These are phyloP conservation scores for Saccopteryx bilineata DNA, from an alignment of 2,113 vertebrate species.

Conservation along the genomic window DNA sequence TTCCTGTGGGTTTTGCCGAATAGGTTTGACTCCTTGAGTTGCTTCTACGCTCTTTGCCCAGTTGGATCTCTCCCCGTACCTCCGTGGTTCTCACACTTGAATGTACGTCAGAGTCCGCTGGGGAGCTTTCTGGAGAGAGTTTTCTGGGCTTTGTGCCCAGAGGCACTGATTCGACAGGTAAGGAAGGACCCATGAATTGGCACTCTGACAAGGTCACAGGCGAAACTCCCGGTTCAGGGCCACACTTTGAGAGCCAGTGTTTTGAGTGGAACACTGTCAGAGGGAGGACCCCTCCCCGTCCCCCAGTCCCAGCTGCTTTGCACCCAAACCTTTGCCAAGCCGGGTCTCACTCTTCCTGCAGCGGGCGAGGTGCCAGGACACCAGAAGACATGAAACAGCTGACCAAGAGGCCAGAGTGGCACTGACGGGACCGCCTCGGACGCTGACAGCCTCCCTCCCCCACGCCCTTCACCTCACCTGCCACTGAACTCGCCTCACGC, in stretches of 20 bases:
- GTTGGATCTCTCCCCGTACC: background rate
- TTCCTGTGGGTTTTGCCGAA: background rate
- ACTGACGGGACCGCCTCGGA: too few relatives aligned
- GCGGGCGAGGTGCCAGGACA: accelerated
- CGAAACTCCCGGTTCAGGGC: background rate
- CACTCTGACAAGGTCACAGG: background rate
- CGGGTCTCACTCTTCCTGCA: background rate
- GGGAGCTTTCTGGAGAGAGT: background rate
- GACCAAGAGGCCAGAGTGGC: accelerated
- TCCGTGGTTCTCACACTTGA: background rate
- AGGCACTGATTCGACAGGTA: background rate
- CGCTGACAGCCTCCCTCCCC: accelerated
- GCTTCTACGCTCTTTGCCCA: background rate
- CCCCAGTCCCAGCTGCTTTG: background rate
- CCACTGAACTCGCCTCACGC: background rate
- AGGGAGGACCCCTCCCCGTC: background rate
- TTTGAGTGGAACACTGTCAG: background rate
- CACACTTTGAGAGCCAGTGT: background rate
- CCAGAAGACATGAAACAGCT: accelerated
- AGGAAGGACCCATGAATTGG: background rate
- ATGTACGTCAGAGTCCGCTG: background rate
- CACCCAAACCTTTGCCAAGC: background rate
- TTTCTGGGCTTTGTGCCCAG: background rate
- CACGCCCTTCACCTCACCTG: background rate
- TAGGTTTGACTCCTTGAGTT: background rate